Evolutionary conservation across 2,797 vertebrate species (phyloP).

Genomic region (Peromyscus aztecus): DNA sequence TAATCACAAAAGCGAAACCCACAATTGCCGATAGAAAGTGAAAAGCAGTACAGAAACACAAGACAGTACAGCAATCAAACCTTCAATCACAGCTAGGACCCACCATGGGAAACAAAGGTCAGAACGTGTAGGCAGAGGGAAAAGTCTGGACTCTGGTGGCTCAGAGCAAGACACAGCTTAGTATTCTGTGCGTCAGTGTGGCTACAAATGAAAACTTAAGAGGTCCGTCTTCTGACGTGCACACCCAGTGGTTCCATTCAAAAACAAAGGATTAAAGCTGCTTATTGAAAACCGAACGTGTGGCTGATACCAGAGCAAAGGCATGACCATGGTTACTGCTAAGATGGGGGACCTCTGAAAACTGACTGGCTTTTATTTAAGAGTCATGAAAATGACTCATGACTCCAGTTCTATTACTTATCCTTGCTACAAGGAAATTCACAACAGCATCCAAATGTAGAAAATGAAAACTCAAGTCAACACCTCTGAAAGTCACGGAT

Average conservation of each 20-base stretch:
- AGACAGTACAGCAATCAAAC: background rate
- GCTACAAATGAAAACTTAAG: background rate
- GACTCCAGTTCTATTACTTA: background rate
- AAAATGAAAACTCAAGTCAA: background rate
- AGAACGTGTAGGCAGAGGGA: background rate
- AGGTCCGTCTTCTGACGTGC: background rate
- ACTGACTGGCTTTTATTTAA: background rate
- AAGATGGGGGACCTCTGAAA: background rate
- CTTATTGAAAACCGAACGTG: background rate
- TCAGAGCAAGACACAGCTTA: background rate
- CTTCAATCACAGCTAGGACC: background rate
- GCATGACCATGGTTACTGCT: background rate
- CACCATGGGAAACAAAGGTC: background rate
- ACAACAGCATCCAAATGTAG: background rate
- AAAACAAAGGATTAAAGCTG: background rate
- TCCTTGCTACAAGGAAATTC: background rate
- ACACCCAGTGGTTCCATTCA: background rate
- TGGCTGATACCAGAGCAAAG: background rate
- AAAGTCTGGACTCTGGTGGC: background rate
- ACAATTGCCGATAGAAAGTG: background rate
- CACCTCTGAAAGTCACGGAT: slow-evolving; percentile 35
- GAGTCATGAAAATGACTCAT: background rate
- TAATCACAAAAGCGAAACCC: background rate
- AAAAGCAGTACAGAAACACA: background rate
- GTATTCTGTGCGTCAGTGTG: background rate